phyloP scores from a whole-genome alignment of 2,113 vertebrate species.

The Ascaphus truei region DNA sequence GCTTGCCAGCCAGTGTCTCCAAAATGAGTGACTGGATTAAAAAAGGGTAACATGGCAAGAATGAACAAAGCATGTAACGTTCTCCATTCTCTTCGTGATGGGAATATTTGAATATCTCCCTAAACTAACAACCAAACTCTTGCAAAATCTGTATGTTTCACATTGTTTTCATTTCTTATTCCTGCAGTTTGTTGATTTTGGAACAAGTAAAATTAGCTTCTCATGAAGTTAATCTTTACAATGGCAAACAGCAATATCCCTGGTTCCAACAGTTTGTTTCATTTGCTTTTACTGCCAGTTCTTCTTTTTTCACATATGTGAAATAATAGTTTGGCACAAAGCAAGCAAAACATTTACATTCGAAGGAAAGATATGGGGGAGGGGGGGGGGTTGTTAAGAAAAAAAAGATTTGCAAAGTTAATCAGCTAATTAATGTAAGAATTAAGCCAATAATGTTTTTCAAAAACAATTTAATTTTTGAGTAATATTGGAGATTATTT shows the following conservation, averaged over 20 bases:
- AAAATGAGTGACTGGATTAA: no score
- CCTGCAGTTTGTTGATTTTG: slow-evolving; percentile 44
- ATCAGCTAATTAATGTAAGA: slow-evolving; percentile 46
- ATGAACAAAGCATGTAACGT: no score
- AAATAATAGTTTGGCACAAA: slow-evolving; percentile 52
- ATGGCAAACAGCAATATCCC: slow-evolving; percentile 42
- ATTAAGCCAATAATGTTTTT: no score
- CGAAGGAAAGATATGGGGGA: slow-evolving; percentile 22
- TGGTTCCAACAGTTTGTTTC: slow-evolving; percentile 58
- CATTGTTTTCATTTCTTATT: slow-evolving; percentile 13
- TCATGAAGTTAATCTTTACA: slow-evolving; percentile 50
- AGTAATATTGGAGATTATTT: no score
- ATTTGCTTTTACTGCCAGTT: slow-evolving; percentile 46
- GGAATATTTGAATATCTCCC: no score
- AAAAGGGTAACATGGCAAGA: no score
- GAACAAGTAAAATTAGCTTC: slow-evolving; percentile 42
- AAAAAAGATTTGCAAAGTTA: slow-evolving; percentile 35
- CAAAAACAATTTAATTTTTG: no score
- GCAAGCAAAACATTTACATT: slow-evolving; percentile 39
- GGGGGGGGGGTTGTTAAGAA: slow-evolving; percentile 33
- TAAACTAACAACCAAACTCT: no score
- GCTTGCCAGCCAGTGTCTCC: no score
- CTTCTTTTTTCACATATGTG: slow-evolving; percentile 51
- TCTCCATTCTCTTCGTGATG: no score
- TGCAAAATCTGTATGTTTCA: no score